Base-by-base conservation (phyloP, 2,797 vertebrate species). In the Aselliscus stoliczkanus region DNA sequence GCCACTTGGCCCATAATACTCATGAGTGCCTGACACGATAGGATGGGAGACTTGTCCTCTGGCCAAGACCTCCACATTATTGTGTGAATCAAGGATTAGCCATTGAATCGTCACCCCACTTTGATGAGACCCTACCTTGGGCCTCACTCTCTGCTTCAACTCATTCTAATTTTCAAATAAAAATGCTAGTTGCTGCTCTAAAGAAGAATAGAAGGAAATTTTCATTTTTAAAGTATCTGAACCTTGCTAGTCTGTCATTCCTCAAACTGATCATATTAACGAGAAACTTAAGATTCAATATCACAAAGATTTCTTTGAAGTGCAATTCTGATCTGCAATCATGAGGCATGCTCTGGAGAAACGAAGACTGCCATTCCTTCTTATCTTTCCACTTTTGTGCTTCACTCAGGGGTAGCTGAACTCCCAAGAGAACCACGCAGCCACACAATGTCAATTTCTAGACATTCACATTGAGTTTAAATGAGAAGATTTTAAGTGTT, bases 401-500 rank as follows among this genome's bases (percentile, higher is more conserved):
- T 92, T 81, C 85, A 42, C 37, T 73, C 96, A 95, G 94, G 62
- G 69, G 58, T 42, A 93, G 50, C 5, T 2, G 0, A 97, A 96
- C 93, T 96, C 96, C 88, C 92, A 85, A 13, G 73, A 0, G 37
- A 95, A 93, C 96, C 96, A 94, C 67, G 88, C 90, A 93, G 54
- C 92, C 29, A 91, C 76, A 60, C 9, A 0, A 47, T 90, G 64
- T 97, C 96, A 93, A 76, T 60, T 96, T 96, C 81, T 65, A 96
- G 81, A 81, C 93, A 96, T 90, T 96, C 58, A 56, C 80, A 75
- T 73, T 90, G 54, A 54, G 17, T 76, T 95, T 89, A 67, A 97
- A 93, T 50, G 10, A 96, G 95, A 97, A 93, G 62, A 95, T 23
- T 84, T 92, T 82, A 96, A 96, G 54, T 37, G 27, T 86, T 94